Conservation (phyloP, 35 echinoderm and acorn worm species). For the Ophiothrix spiculata region DNA sequence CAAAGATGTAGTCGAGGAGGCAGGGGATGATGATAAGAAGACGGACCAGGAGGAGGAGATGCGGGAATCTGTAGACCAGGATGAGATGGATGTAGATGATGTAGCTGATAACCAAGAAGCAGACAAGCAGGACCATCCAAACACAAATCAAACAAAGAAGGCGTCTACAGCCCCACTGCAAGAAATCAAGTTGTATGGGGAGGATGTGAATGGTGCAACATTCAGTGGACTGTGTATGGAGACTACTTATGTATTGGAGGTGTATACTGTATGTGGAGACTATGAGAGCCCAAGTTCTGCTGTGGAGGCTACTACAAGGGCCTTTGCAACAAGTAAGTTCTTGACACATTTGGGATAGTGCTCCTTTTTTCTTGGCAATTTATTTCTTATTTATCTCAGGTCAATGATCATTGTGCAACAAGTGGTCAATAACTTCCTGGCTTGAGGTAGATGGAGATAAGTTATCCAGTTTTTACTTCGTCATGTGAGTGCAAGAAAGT, state of each 20-base stretch:
- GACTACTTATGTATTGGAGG: constrained; percentile 22
- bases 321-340: neutral
- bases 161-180: neutral
- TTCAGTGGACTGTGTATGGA: constrained; percentile 32
- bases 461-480: too few species aligned
- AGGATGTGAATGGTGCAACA: constrained; percentile 19
- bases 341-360: neutral
- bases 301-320: neutral
- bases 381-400: neutral
- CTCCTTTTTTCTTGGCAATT: neutral
- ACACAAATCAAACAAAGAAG: neutral
- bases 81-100: neutral
- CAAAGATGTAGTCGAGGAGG: constrained; percentile 36
- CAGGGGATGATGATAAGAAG: constrained; percentile 16
- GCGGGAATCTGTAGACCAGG: neutral
- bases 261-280: constrained; percentile 41
- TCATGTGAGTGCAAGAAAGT: too few species aligned
- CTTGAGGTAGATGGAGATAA: too few species aligned
- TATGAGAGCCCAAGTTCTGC: constrained; percentile 31
- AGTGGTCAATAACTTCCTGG: too few species aligned
- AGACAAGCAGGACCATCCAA: neutral
- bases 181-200: constrained; percentile 55
- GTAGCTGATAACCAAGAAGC: neutral
- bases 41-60: constrained; percentile 8
- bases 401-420: neutral